Percentiles rank a stretch among this genome's conserved stretches.
Evolutionary conservation across 2,888 invertebrate genomes (phyloP).

Genomic region (Odontocolon sp.): DNA sequence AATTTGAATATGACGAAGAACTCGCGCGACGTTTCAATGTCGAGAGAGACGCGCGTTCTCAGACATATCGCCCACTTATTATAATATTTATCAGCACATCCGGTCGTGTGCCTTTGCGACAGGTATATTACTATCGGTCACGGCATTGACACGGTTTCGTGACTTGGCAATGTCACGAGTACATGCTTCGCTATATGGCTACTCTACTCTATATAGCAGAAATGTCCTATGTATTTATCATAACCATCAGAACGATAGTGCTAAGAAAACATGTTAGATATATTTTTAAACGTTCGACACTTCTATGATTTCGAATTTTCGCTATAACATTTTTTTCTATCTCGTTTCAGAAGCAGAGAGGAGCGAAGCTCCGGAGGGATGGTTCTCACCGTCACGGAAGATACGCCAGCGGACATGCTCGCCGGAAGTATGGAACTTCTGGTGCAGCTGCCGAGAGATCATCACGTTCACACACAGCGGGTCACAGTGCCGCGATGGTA

Average conservation of each 20-base stretch:
- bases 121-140: conserved; percentile 39
- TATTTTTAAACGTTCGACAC: background rate
- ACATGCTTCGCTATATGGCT: background rate
- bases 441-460: conserved; percentile 83
- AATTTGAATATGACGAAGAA: background rate
- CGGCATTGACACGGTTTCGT: conserved; percentile 56
- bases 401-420: conserved; percentile 87
- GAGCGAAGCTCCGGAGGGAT: conserved; percentile 76
- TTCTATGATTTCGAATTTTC: background rate
- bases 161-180: conserved; percentile 39
- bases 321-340: conserved; percentile 34
- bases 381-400: conserved; percentile 84
- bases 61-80: conserved; percentile 40
- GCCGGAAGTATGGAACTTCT: conserved; percentile 87
- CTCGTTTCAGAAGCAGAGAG: conserved; percentile 74
- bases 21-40: conserved; percentile 26
- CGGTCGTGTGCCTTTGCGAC: conserved; percentile 35
- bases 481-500: conserved; percentile 79
- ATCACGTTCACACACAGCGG: conserved; percentile 75
- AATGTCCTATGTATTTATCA: background rate
- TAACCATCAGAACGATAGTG: background rate
- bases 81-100: conserved; percentile 49
- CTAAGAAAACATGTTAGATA: background rate
- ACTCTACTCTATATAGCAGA: background rate
- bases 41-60: conserved; percentile 32